phyloP scores from a whole-genome alignment of 2,888 invertebrate species.

The Litoditis marina region DNA sequence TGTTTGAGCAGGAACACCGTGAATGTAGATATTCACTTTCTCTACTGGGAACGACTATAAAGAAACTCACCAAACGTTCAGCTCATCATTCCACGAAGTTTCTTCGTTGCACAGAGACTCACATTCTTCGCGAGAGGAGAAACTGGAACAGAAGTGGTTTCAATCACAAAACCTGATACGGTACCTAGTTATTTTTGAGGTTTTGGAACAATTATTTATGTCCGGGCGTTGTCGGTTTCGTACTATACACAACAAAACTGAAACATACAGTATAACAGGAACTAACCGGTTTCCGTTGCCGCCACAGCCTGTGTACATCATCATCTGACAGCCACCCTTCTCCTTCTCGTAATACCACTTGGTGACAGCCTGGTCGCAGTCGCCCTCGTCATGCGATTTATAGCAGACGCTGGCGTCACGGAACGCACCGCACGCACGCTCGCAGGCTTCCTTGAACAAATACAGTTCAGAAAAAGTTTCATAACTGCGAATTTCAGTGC shows the following conservation, averaged over 20 bases:
- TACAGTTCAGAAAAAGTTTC: not conserved
- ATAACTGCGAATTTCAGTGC: too few species aligned
- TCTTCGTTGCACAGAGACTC: slow-evolving; percentile 48
- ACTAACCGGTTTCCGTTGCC: slow-evolving; percentile 57
- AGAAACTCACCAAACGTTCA: slow-evolving; percentile 11
- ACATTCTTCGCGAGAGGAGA: slow-evolving; percentile 52
- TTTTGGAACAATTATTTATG: too few species aligned
- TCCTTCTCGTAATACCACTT: slow-evolving; percentile 52
- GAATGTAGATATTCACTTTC: too few species aligned
- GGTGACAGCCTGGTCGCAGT: slow-evolving; percentile 36
- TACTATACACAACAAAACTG: too few species aligned
- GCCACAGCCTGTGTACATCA: slow-evolving; percentile 59
- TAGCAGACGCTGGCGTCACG: slow-evolving; percentile 47
- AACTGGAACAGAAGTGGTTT: slow-evolving; percentile 16
- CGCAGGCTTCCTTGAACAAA: slow-evolving; percentile 49
- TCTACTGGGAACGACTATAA: too few species aligned
- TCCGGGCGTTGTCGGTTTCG: too few species aligned
- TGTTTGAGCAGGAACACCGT: too few species aligned
- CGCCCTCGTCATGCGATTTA: slow-evolving; percentile 27
- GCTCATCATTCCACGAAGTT: slow-evolving; percentile 14
- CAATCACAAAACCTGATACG: not conserved
- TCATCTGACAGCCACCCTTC: slow-evolving; percentile 42
- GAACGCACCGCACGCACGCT: slow-evolving; percentile 55
- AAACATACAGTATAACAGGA: not conserved
- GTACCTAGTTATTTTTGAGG: too few species aligned